Base-by-base conservation (phyloP, 2,888 invertebrate species). In the Oscheius onirici region DNA sequence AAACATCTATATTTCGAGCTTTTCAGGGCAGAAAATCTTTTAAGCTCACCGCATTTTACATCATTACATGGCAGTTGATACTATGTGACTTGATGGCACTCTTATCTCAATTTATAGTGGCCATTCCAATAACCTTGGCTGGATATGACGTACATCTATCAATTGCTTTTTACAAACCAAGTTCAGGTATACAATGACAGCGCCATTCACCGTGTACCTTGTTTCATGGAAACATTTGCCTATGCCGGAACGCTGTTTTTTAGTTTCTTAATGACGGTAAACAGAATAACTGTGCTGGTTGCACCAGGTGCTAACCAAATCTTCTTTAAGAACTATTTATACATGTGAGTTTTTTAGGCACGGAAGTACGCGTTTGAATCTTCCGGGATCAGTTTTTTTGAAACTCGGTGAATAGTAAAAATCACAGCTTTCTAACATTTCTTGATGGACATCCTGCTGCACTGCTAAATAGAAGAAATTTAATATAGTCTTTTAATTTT, bases 161-260 rank as follows among this genome's bases (percentile, higher is more conserved):
- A 3, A 46, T 5, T 46, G 13, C 5, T 11, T 13, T 46, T 11
- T 6, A 34, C 8, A 34, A 34, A 34, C n/a, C 3, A 34, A 20
- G 13, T 55, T 26, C 11, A 58, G 58, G 41, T 58, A 40, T 58
- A 58, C 41, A 41, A 41, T 22, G 41, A 22, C 20, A 40, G 15
- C 10, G 2, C 41, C 5, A 41, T 41, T 13, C 41, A 41, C 13
- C 41, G 40, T 8, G 40, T 20, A 5, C 58, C 58, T 3, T 58
- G 58, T 20, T 40, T 40, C 5, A 22, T 58, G 40, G 58, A 40
- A 24, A 58, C 58, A 17, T 58, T 58, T n/a, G 40, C 58, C 17
- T 58, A 58, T 43, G 15, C 17, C 41, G 58, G 58, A 40, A 41
- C 58, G 5, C 58, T 58, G 11, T 17, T 58, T 8, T 58, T 58